Conservation (phyloP, 1,140 invertebrate species). For the Drosophila sucinea region DNA sequence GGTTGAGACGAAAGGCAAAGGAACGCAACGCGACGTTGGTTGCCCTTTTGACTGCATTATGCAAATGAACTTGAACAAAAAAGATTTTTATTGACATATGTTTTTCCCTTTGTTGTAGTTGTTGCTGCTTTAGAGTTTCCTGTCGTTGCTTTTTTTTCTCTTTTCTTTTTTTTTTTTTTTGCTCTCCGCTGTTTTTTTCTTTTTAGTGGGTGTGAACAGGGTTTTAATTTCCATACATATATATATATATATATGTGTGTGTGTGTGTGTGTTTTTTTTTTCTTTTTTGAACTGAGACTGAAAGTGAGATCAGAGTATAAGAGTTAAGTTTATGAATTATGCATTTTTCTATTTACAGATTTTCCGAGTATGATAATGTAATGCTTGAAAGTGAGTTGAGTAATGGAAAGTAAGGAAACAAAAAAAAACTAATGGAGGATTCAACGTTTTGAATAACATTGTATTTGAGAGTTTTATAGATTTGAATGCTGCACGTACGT, state of each 20-base stretch:
- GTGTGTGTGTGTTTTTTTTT: slow-evolving; percentile 34
- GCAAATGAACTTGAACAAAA: slow-evolving; percentile 63
- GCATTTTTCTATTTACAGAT: slow-evolving; percentile 52
- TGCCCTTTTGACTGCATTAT: slow-evolving; percentile 82
- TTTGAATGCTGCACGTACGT: too few relatives aligned
- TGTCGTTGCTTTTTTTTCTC: slow-evolving; percentile 57
- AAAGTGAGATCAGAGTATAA: slow-evolving; percentile 65
- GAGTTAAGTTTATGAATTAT: slow-evolving; percentile 70
- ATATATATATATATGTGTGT: slow-evolving; percentile 25
- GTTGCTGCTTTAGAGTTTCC: slow-evolving; percentile 51
- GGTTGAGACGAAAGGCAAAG: slow-evolving; percentile 36
- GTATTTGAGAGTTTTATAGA: background rate
- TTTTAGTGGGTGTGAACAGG: slow-evolving; percentile 73
- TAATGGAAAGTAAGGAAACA: slow-evolving; percentile 17
- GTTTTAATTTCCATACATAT: slow-evolving; percentile 55
- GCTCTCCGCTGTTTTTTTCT: background rate
- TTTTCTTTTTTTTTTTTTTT: background rate
- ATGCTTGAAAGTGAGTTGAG: slow-evolving; percentile 43
- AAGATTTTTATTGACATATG: slow-evolving; percentile 81
- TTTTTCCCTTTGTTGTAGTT: slow-evolving; percentile 54
- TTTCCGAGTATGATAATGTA: slow-evolving; percentile 25
- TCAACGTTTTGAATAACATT: background rate
- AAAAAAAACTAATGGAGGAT: background rate
- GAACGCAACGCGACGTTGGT: slow-evolving; percentile 33
- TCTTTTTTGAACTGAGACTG: slow-evolving; percentile 21